Conservation (phyloP, 2,888 invertebrate genomes). For the Dicycla oo region DNA sequence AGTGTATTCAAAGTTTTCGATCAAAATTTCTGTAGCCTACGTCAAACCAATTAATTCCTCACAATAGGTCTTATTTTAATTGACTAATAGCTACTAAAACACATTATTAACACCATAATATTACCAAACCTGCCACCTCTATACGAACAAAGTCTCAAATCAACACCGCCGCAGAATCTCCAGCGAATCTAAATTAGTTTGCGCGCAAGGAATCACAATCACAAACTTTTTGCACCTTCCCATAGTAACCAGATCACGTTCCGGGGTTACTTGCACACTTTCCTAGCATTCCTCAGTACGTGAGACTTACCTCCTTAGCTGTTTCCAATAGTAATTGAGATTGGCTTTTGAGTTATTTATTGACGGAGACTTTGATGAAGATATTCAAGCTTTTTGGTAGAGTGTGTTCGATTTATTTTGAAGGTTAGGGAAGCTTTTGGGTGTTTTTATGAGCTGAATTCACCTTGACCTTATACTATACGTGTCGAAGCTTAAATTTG, state of each 20-base stretch:
- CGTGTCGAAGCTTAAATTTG: background rate
- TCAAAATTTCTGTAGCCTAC: background rate
- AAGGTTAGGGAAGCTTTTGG: background rate
- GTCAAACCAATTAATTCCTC: background rate
- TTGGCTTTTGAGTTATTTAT: constrained; percentile 50
- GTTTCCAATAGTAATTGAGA: constrained; percentile 56
- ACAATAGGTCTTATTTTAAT: background rate
- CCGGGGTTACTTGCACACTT: constrained; percentile 75
- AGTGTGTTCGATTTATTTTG: constrained; percentile 1
- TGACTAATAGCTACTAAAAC: background rate
- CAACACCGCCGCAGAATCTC: constrained; percentile 73
- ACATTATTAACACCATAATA: background rate
- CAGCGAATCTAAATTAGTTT: constrained; percentile 85
- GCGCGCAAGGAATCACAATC: constrained; percentile 81
- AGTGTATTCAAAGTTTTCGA: background rate
- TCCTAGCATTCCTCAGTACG: constrained; percentile 80
- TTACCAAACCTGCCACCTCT: constrained; percentile 51
- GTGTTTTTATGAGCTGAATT: background rate
- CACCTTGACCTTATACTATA: background rate
- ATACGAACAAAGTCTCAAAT: constrained; percentile 45
- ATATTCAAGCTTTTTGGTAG: constrained; percentile 2
- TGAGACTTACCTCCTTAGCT: constrained; percentile 65
- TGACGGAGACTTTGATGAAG: constrained; percentile 26
- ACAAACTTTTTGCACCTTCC: constrained; percentile 73
- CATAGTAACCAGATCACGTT: constrained; percentile 80